Evolutionary conservation across 2,797 vertebrate genomes (phyloP).

Genomic region (Otus scops): DNA sequence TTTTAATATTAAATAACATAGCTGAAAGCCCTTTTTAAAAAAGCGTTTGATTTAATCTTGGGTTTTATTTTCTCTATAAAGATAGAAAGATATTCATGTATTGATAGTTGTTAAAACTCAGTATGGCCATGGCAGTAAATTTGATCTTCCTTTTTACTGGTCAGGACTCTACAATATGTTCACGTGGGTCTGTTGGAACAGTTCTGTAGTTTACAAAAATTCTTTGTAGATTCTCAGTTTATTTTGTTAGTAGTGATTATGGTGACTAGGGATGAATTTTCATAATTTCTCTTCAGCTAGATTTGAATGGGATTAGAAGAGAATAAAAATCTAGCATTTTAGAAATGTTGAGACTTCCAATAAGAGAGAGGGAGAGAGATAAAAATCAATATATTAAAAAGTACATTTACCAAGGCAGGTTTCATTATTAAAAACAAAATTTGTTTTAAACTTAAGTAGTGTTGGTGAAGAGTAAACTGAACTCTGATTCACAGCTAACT

Average conservation of each 20-base stretch:
- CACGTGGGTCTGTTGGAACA: neutral
- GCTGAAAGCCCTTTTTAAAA: neutral
- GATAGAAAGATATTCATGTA: neutral
- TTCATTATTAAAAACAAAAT: neutral
- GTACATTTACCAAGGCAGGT: neutral
- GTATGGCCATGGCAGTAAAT: neutral
- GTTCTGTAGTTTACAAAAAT: neutral
- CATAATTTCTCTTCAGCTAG: neutral
- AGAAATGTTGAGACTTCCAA: neutral
- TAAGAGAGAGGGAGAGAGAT: too few species aligned
- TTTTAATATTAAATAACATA: neutral
- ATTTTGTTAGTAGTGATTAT: neutral
- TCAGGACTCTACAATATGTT: neutral
- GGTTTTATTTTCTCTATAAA: neutral
- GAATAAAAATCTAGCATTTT: neutral
- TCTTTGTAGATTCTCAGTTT: neutral
- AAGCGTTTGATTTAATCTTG: rapidly evolving
- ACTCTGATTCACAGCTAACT: neutral
- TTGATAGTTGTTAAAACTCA: neutral
- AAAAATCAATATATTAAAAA: neutral
- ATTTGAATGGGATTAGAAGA: neutral
- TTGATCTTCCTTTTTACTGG: neutral
- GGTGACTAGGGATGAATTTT: neutral
- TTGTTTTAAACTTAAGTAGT: neutral
- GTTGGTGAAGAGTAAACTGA: neutral